Conservation (phyloP, 2,888 invertebrate genomes). For the Endomychus coccineus region DNA sequence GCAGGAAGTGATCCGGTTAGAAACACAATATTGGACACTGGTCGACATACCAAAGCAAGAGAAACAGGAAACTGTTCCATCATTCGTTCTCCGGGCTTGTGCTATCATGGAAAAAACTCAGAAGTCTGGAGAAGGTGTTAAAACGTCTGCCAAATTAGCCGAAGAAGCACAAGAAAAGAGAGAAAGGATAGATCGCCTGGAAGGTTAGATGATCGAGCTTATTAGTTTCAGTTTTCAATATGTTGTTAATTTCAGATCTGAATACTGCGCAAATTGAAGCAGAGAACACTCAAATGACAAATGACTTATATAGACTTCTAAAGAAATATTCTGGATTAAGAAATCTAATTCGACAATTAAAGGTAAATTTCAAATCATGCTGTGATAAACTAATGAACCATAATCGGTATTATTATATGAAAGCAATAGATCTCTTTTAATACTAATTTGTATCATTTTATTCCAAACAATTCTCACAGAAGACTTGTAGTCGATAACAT, state of each 20-base stretch:
- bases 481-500: too few species aligned
- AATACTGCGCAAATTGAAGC: conserved; percentile 86
- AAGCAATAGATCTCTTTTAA: too few species aligned
- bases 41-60: conserved; percentile 91
- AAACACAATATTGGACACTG: conserved; percentile 90
- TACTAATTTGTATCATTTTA: too few species aligned
- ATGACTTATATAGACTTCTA: conserved; percentile 82
- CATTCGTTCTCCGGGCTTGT: conserved; percentile 84
- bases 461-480: too few species aligned
- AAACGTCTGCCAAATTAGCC: conserved; percentile 74
- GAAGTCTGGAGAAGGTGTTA: conserved; percentile 82
- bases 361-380: conserved; percentile 49
- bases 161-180: conserved; percentile 80
- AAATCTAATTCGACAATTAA: conserved; percentile 78
- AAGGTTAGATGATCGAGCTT: conserved; percentile 59
- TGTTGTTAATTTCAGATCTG: conserved; percentile 66
- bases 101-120: conserved; percentile 89
- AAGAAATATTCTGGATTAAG: conserved; percentile 88
- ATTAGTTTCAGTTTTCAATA: too few species aligned
- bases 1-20: conserved; percentile 85
- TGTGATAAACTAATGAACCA: background rate
- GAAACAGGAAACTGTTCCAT: conserved; percentile 87
- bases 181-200: conserved; percentile 79
- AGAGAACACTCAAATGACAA: conserved; percentile 91
- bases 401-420: too few species aligned